Conservation (phyloP, 2,888 invertebrate genomes). For the Cacoxenus indagator region DNA sequence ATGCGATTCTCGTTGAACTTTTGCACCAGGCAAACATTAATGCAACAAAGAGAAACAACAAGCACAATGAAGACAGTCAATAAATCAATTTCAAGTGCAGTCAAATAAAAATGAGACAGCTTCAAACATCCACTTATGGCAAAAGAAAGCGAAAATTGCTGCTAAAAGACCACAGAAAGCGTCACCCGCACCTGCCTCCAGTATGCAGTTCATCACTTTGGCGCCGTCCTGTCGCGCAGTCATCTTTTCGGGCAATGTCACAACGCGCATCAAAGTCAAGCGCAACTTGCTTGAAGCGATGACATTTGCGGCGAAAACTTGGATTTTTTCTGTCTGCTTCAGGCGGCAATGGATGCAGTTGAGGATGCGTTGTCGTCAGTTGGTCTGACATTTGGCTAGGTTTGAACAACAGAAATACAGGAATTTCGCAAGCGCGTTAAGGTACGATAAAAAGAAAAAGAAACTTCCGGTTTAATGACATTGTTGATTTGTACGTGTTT, state of each 20-base stretch:
- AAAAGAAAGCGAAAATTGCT: constrained; percentile 15
- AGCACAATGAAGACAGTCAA: background rate
- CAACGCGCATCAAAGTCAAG: too few species aligned
- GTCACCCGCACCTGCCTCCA: background rate
- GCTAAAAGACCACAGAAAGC: background rate
- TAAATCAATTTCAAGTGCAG: constrained; percentile 14
- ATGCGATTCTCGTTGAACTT: constrained; percentile 16
- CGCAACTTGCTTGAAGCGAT: background rate
- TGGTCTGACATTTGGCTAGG: background rate
- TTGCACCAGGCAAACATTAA: background rate
- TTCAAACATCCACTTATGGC: background rate
- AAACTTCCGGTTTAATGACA: too few species aligned
- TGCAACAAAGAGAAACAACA: background rate
- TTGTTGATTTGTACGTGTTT: too few species aligned
- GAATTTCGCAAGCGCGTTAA: background rate
- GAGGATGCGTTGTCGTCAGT: background rate
- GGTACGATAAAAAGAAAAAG: background rate
- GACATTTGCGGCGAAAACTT: background rate
- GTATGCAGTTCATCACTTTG: too few species aligned
- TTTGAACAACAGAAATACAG: background rate
- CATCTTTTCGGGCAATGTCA: too few species aligned
- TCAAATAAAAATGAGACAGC: constrained; percentile 11
- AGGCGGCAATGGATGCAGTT: background rate
- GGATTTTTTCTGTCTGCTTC: background rate
- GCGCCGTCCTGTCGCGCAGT: too few species aligned